Evolutionary conservation across 2,797 vertebrate genomes (phyloP).

Genomic region (Ceryle rudis): DNA sequence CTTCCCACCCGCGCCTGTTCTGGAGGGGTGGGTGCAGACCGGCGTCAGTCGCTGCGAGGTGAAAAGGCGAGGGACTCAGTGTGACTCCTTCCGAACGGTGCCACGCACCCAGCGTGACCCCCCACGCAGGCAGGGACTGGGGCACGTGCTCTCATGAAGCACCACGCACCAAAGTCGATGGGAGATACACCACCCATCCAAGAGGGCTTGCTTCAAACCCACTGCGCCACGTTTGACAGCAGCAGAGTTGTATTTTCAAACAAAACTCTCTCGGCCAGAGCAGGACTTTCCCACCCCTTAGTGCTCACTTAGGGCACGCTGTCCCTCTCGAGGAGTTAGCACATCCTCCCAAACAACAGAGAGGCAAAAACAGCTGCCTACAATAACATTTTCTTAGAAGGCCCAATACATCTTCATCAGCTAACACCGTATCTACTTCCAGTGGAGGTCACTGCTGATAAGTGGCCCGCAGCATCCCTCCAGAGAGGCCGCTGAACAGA

Average conservation of each 20-base stretch:
- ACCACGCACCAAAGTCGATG: fast-evolving
- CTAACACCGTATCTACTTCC: not conserved
- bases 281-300: not conserved
- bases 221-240: fast-evolving
- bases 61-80: not conserved
- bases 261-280: not conserved
- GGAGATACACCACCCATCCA: not conserved
- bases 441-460: not conserved
- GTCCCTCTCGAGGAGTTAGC: not conserved
- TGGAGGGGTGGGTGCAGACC: not conserved
- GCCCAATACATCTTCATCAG: not conserved
- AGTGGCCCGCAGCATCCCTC: not conserved
- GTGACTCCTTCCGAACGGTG: fast-evolving
- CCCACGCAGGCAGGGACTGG: not conserved
- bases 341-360: not conserved
- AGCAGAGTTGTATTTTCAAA: fast-evolving
- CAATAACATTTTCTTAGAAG: not conserved
- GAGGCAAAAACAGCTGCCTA: not conserved
- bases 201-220: not conserved
- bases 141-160: not conserved
- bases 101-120: fast-evolving
- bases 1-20: not conserved
- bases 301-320: not conserved
- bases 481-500: not conserved
- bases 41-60: fast-evolving